Evolutionary conservation across 2,113 vertebrate species (phyloP).

Genomic region (Hemibagrus wyckioides): DNA sequence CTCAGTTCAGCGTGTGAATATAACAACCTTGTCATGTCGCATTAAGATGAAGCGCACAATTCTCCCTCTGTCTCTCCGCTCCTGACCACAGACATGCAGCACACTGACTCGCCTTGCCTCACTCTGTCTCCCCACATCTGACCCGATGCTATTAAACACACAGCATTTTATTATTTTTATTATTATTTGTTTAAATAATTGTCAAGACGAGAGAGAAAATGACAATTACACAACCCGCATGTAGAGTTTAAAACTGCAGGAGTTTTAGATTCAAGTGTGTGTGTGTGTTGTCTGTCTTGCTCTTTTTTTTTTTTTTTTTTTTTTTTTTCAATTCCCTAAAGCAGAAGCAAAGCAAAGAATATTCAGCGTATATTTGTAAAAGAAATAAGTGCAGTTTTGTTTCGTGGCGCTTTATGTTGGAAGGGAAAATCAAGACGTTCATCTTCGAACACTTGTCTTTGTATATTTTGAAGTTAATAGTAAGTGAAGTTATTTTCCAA

Average conservation of each 20-base stretch:
- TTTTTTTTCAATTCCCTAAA: too few relatives aligned
- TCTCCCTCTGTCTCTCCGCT: background rate
- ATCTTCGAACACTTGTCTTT: too few relatives aligned
- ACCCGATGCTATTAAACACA: slow-evolving; percentile 3
- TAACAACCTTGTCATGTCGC: slow-evolving; percentile 8
- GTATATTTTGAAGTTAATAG: too few relatives aligned
- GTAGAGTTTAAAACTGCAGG: background rate
- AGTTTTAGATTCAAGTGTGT: background rate
- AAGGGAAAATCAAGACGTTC: background rate
- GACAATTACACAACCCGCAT: background rate
- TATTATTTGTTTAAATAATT: too few relatives aligned
- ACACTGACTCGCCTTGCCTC: background rate
- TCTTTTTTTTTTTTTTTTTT: background rate
- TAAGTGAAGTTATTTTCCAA: too few relatives aligned
- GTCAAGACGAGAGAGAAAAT: background rate
- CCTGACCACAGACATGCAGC: background rate
- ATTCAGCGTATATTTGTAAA: too few relatives aligned
- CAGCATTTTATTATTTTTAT: background rate
- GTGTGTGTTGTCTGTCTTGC: background rate
- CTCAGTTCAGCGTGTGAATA: background rate
- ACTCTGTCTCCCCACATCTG: background rate
- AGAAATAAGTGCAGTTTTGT: too few relatives aligned
- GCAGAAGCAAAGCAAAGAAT: too few relatives aligned
- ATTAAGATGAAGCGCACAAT: background rate
- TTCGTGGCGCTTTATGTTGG: too few relatives aligned